Evolutionary conservation across 2,113 vertebrate species (phyloP), one percentile per base, ranked within the genome.

Genomic region (Ctenomys sociabilis): DNA sequence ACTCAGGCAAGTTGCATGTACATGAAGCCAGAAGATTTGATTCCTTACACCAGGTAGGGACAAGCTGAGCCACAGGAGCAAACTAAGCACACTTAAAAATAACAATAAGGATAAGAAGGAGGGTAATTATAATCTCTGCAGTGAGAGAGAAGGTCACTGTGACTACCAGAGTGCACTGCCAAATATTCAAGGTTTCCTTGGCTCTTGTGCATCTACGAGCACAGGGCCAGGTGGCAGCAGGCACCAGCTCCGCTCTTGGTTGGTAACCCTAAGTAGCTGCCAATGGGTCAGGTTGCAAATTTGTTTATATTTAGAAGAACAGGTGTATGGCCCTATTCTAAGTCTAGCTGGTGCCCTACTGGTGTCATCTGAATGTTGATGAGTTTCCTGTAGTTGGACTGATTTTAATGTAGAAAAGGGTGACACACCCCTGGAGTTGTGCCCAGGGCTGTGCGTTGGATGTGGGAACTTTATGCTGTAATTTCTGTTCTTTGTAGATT

Each of bases 301-400:
- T 91, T 95, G 92, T 75, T 98, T 98, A 98, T 98, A 98, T 98
- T 98, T 98, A 98, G 98, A 98, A 82, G 88, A 98, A 98, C 98
- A 99, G 98, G 98, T 98, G 98, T 97, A 52, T 88, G 98, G 92
- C 92, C 88, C 78, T 19, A 26, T 92, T 95, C 95, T 97, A 97
- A 98, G 98, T 97, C 96, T 97, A 98, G 97, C 97, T 96, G 95
- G 93, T 80, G 96, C 95, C 95, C 95, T 96, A 94, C 88, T 97
- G 97, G 93, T 73, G 84, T 97, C 93, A 96, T 98, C 94, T 95
- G 91, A 87, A 72, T 88, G 40, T 49, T 92, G 88, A 72, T 89
- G 40, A 49, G 43, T 97, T 97, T 98, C 80, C 8, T 86, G 70
- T 94, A 94, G 94, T 77, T 94, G 68, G 75, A 95, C 97, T 95